phyloP scores from a whole-genome alignment of 2,113 vertebrate species.

The Laticauda laticaudata region DNA sequence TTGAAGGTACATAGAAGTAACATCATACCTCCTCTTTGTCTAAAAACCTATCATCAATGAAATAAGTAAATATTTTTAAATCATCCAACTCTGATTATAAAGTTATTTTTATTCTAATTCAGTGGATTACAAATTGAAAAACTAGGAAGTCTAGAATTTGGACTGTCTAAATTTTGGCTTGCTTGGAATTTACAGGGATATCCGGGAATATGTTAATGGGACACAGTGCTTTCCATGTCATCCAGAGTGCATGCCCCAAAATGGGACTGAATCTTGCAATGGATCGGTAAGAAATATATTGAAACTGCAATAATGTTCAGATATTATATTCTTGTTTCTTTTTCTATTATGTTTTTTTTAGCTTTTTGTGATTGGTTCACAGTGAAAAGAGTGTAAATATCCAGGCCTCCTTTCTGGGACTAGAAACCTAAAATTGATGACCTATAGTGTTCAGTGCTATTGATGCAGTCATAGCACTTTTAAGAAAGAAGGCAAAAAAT shows the following conservation, averaged over 20 bases:
- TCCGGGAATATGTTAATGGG: conserved; percentile 78
- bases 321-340: not conserved
- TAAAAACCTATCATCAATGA: not conserved
- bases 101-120: not conserved
- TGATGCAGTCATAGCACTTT: not conserved
- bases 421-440: not conserved
- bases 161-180: not conserved
- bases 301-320: not conserved
- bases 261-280: conserved; percentile 81
- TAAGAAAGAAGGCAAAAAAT: not conserved
- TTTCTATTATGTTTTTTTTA: not conserved
- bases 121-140: not conserved
- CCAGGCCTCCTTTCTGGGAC: not conserved
- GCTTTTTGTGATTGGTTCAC: not conserved
- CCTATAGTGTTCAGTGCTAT: not conserved
- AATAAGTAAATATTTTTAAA: not conserved
- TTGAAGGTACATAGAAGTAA: not conserved
- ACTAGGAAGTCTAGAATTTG: not conserved
- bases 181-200: conserved; percentile 57
- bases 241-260: conserved; percentile 85
- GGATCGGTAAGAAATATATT: conserved; percentile 78
- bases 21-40: not conserved
- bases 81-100: too few relatives aligned
- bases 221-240: conserved; percentile 83
- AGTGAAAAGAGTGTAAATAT: not conserved